Base-by-base conservation (phyloP, 2,888 invertebrate genomes). In the Diloba caeruleocephala region DNA sequence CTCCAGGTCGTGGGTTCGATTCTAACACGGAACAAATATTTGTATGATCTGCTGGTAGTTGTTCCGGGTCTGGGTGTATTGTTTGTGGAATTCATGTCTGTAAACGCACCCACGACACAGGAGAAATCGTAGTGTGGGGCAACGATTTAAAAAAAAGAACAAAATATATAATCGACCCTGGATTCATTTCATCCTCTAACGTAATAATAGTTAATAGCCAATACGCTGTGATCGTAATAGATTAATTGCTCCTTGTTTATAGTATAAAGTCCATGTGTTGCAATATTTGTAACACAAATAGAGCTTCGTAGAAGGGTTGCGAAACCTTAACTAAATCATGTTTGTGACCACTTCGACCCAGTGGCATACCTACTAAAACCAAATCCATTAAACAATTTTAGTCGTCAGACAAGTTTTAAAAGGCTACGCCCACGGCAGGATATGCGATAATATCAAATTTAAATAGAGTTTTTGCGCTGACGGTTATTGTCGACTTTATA, bases 171-270 rank as follows among this genome's bases (percentile, higher is more conserved):
- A 5, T 33, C 9, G 46, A 23, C 60, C 49, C 32, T 46, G 14
- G 21, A 21, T 44, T 21, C 15, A 55, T 50, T 36, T 34, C 26
- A 38, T 10, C 26, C 13, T 46, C 32, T 32, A 21, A 5, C 31
- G 28, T 50, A 54, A 50, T 43, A 33, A 9, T 34, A 39, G 41
- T 42, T 51, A 45, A 52, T 56, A 31, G 49, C 3, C 25, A 21
- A 64, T 42, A 28, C 14, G 32, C 17, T 3, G 32, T 10, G 34
- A 31, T 33, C 39, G 19, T 57, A 52, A 50, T 48, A 34, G 46
- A 49, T 44, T 57, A 53, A 65, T 57, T 19, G 39, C 25, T 23
- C 19, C 19, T 50, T 37, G 28, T 50, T 46, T 37, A 38, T 23
- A 28, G 26, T 43, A 8, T 52, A 49, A 46, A 57, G 50, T 37